Evolutionary conservation across 2,113 vertebrate species (phyloP), one percentile per base, ranked within the genome.

Genomic region (Catharus minimus): DNA sequence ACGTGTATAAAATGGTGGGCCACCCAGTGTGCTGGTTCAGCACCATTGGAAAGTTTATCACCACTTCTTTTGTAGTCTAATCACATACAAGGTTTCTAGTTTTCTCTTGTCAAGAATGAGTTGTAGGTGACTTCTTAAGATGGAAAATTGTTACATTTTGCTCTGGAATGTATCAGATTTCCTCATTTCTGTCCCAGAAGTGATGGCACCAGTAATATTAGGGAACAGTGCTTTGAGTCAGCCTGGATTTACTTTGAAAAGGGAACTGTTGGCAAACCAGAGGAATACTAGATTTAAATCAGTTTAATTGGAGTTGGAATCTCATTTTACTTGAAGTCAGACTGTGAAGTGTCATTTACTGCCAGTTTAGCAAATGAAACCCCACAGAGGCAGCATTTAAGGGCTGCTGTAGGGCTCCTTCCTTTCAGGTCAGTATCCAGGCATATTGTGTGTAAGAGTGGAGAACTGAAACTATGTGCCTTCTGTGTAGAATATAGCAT

Each of bases 401-500:
- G 62, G 55, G 14, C 49, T 58, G 17, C 56, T 82, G 14, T 26
- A 73, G 56, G 38, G 30, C 49, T 94, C 8, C 0, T 43, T 67
- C 52, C 43, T 46, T 53, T 41, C 21, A 66, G 62, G 32, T 62
- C 75, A 67, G 19, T 7, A 1, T 66, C 22, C 24, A 53, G 61
- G 41, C 26, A 22, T 33, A 8, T 26, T 28, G 13, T 33, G 5
- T 32, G 0, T 30, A 19, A 26, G 65, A 64, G 30, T 18, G 26
- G 44, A 74, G 77, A 78, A 50, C 22, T 49, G 76, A 78, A 78
- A 46, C 53, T 47, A 0, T 14, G 15, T 39, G 36, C 11, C 17
- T 80, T 88, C 16, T 52, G 0, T 82, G 38, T 52, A 49, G 65
- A 68, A 41, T 23, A 3, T 0, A 19, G 18, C 0, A 3, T 2